A percentile compares a stretch with the other conserved stretches of the same genome.
phyloP scores from a whole-genome alignment of 64 coral and sea anemone genomes.

The Actinia tenebrosa region DNA sequence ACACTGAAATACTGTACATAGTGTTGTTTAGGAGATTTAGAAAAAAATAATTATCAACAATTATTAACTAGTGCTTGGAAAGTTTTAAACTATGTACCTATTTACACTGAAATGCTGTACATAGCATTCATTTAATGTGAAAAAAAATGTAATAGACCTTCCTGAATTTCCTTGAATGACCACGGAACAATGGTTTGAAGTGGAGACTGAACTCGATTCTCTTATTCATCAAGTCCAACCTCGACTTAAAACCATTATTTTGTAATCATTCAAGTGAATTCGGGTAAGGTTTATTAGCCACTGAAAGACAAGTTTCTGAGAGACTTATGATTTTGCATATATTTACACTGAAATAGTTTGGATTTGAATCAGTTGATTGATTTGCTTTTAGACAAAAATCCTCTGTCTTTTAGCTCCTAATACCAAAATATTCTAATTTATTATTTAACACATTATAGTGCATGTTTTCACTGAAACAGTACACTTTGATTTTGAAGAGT shows the following conservation, averaged over 20 bases:
- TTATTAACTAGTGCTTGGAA: too few species aligned
- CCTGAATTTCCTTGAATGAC: too few species aligned
- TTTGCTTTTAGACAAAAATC: neutral
- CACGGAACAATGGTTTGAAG: too few species aligned
- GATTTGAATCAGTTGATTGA: neutral
- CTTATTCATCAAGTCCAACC: too few species aligned
- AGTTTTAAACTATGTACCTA: neutral
- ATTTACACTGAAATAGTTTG: slow-evolving; percentile 34
- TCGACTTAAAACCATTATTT: too few species aligned
- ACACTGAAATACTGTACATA: slow-evolving; percentile 48
- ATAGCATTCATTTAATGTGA: neutral
- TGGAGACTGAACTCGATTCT: too few species aligned
- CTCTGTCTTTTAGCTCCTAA: neutral
- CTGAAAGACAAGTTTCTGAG: neutral
- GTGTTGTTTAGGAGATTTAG: too few species aligned
- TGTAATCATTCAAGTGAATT: too few species aligned
- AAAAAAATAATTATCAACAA: too few species aligned
- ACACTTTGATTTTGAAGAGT: neutral
- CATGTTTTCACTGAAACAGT: slow-evolving; percentile 34
- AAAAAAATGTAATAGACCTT: neutral
- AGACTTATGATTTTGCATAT: slow-evolving; percentile 15
- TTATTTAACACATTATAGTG: neutral
- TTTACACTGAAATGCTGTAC: slow-evolving; percentile 30
- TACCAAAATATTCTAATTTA: neutral
- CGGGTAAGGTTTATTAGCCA: too few species aligned